Evolutionary conservation across 92 coral and sea anemone genomes (phyloP).

Genomic region (Paramuricea clavata): DNA sequence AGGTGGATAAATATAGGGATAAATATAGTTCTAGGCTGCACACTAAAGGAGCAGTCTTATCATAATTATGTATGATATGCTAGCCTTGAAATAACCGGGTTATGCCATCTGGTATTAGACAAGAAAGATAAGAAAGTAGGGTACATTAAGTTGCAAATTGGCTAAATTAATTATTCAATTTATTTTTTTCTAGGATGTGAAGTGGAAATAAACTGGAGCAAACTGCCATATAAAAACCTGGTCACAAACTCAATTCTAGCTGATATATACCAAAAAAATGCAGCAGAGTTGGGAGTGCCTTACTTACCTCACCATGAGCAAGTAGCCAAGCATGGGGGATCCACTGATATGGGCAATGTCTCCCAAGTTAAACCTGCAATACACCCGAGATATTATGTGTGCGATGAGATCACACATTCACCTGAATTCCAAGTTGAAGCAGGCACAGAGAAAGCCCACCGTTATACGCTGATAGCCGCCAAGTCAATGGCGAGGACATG

Average conservation of each 20-base stretch:
- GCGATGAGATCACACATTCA: slow-evolving; percentile 85
- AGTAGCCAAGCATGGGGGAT: slow-evolving; percentile 79
- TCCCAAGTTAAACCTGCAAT: slow-evolving; percentile 94
- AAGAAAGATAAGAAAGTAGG: too few relatives aligned
- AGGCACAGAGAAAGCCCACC: slow-evolving; percentile 79
- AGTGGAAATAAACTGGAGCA: slow-evolving; percentile 84
- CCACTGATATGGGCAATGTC: slow-evolving; percentile 99
- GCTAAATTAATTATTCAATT: neutral
- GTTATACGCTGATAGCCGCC: slow-evolving; percentile 75
- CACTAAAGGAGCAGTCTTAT: too few relatives aligned
- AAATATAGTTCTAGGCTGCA: too few relatives aligned
- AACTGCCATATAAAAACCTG: slow-evolving; percentile 68
- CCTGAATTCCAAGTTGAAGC: slow-evolving; percentile 84
- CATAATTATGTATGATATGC: too few relatives aligned
- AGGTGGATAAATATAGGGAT: too few relatives aligned
- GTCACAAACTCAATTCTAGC: slow-evolving; percentile 82
- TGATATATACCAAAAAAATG: slow-evolving; percentile 83
- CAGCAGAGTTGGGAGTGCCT: slow-evolving; percentile 76
- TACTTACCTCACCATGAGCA: slow-evolving; percentile 85
- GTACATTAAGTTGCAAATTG: too few relatives aligned
- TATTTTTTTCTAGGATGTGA: slow-evolving; percentile 82
- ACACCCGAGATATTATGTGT: slow-evolving; percentile 84
- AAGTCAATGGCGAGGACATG: slow-evolving; percentile 88
- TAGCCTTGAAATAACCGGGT: too few relatives aligned
- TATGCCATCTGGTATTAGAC: too few relatives aligned